Percentiles rank a stretch among this genome's conserved stretches.
Evolutionary conservation across 2,888 invertebrate species (phyloP).

Genomic region (Aspidiotus rigidus): DNA sequence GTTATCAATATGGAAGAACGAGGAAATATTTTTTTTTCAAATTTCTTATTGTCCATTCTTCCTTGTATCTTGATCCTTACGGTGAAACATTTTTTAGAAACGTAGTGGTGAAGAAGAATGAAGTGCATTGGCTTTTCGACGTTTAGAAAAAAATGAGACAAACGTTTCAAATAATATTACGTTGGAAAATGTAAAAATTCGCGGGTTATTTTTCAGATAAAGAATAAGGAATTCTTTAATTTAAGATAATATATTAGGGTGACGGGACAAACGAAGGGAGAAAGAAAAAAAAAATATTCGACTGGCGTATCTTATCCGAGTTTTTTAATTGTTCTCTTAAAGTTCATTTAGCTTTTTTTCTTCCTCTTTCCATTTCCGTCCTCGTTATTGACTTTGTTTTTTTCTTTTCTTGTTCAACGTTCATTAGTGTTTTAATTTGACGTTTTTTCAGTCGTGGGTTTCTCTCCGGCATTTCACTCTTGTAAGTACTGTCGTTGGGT

Average conservation of each 20-base stretch:
- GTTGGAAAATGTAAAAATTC: neutral
- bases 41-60: too few species aligned
- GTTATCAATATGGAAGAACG: too few species aligned
- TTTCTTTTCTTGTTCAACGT: neutral
- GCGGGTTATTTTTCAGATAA: neutral
- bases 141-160: too few species aligned
- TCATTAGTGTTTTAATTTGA: neutral
- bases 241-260: constrained; percentile 27
- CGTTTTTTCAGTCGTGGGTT: neutral
- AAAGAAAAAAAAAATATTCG: constrained; percentile 6
- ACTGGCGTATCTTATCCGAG: neutral
- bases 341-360: neutral
- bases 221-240: constrained; percentile 25
- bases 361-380: neutral
- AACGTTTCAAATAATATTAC: too few species aligned
- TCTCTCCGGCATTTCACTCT: too few species aligned
- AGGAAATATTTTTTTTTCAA: too few species aligned
- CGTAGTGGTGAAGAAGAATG: too few species aligned
- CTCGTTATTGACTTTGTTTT: neutral
- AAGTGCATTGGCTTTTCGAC: too few species aligned
- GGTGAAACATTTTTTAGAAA: too few species aligned
- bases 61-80: too few species aligned
- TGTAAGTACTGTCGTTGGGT: too few species aligned
- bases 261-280: constrained; percentile 5
- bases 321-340: constrained; percentile 2